Conservation (phyloP, 2,113 vertebrate species). For the Bos javanicus region DNA sequence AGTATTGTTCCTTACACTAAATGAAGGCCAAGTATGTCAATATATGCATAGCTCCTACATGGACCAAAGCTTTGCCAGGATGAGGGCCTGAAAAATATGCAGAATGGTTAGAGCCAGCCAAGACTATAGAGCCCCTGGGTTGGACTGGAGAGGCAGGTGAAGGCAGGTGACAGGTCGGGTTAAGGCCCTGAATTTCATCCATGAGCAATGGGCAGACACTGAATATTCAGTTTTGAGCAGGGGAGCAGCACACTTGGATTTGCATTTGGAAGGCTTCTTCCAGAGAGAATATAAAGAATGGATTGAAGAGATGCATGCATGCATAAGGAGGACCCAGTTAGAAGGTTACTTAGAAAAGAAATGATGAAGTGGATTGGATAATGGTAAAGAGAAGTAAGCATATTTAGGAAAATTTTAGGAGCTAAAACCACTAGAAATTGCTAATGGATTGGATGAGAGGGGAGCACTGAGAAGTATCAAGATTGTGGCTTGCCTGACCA, state of each 20-base stretch:
- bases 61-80: neutral
- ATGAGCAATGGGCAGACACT: neutral
- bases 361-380: neutral
- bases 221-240: neutral
- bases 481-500: neutral
- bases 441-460: neutral
- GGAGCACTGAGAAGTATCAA: neutral
- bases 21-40: neutral
- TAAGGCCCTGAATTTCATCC: neutral
- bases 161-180: neutral
- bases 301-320: neutral
- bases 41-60: neutral
- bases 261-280: neutral
- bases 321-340: neutral
- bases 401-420: neutral
- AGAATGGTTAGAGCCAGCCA: neutral
- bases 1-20: neutral
- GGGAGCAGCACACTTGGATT: neutral
- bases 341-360: neutral
- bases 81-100: neutral
- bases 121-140: neutral
- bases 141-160: neutral
- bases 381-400: neutral
- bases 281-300: neutral
- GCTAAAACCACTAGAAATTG: neutral